These are phyloP conservation scores for Phengaris alcon DNA, from an alignment of 2,888 invertebrate genomes.

Conservation along the genomic window DNA sequence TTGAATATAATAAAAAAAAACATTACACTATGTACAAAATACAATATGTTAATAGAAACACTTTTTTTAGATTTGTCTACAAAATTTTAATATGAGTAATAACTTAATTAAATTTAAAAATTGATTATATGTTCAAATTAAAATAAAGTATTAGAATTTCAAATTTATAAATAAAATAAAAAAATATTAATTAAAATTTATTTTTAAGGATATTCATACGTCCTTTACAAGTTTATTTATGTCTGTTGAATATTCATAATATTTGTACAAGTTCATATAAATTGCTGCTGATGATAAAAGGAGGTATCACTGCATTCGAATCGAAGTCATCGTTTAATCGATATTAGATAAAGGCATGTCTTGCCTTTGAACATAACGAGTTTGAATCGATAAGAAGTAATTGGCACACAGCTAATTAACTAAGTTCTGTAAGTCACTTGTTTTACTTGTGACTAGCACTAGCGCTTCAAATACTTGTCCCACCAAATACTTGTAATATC, in stretches of 20 bases:
- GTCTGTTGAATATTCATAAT: not conserved
- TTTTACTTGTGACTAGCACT: not conserved
- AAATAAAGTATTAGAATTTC: not conserved
- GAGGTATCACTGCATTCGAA: constrained; percentile 9
- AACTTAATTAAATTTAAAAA: not conserved
- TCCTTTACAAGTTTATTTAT: not conserved
- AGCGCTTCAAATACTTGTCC: not conserved
- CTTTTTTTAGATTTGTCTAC: not conserved
- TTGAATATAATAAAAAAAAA: not conserved
- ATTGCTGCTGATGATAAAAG: not conserved
- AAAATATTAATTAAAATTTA: not conserved
- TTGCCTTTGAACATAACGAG: constrained; percentile 7
- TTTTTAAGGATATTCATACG: not conserved
- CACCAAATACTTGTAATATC: not conserved
- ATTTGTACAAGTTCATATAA: not conserved
- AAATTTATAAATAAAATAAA: not conserved
- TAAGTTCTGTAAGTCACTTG: constrained; percentile 30
- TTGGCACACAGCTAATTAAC: constrained; percentile 45
- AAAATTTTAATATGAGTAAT: not conserved
- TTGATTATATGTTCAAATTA: not conserved
- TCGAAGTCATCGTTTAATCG: constrained; percentile 22
- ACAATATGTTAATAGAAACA: too few relatives aligned
- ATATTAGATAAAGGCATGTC: constrained; percentile 16
- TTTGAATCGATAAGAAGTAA: constrained; percentile 43
- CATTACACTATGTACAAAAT: too few relatives aligned